Evolutionary conservation across 2,888 invertebrate genomes (phyloP).

Genomic region (Rutpela maculata): DNA sequence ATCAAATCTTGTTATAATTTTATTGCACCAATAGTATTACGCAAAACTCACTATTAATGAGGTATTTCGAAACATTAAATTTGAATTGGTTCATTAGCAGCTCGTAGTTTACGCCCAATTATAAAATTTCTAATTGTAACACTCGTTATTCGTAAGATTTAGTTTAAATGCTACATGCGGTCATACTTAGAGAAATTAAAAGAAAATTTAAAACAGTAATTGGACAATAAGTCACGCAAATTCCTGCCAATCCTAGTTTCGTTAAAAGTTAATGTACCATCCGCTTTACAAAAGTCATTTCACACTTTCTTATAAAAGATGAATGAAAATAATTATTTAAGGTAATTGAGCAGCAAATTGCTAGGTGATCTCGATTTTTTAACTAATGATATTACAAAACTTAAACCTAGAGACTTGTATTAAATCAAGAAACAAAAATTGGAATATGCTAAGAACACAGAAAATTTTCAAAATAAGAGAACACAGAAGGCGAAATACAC

Average conservation of each 20-base stretch:
- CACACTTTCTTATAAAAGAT: conserved; percentile 29
- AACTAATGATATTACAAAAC: background rate
- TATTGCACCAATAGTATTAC: background rate
- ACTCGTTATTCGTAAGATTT: background rate
- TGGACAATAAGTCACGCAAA: conserved; percentile 10
- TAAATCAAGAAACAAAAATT: background rate
- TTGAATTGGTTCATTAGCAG: conserved; percentile 7
- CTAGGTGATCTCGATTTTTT: background rate
- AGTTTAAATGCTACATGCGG: background rate
- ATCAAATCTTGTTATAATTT: background rate
- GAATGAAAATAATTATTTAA: background rate
- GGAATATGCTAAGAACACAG: no score
- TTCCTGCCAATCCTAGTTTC: conserved; percentile 10
- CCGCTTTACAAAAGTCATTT: background rate
- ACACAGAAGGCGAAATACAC: no score
- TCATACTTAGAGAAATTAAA: background rate
- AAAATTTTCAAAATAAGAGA: no score
- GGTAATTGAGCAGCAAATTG: background rate
- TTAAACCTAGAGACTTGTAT: background rate
- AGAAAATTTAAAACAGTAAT: conserved; percentile 5
- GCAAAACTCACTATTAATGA: background rate
- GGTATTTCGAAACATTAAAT: background rate
- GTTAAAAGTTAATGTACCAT: conserved; percentile 12
- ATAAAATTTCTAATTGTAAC: background rate
- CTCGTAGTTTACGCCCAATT: background rate